phyloP scores from a whole-genome alignment of 2,888 invertebrate species.

The Dicyrtomina minuta region DNA sequence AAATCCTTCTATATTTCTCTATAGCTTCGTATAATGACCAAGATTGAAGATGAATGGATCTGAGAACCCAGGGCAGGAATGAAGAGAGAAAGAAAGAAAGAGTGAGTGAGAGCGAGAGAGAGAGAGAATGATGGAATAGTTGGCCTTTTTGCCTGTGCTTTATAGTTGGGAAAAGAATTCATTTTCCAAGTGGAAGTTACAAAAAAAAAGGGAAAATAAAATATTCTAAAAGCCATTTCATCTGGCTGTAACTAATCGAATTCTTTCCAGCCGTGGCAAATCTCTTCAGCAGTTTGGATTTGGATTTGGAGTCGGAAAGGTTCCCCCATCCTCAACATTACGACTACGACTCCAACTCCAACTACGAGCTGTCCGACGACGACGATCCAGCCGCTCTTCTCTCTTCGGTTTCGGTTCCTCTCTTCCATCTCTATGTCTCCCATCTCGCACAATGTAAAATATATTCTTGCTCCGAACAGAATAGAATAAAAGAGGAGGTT shows the following conservation, averaged over 20 bases:
- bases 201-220: conserved; percentile 33
- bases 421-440: too few relatives aligned
- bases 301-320: conserved; percentile 13
- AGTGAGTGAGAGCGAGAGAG: conserved; percentile 10
- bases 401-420: neutral
- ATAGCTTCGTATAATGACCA: neutral
- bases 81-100: neutral
- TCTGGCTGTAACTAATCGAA: conserved; percentile 50
- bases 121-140: conserved; percentile 23
- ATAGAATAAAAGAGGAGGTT: too few relatives aligned
- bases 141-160: conserved; percentile 16
- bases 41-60: conserved; percentile 11
- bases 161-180: conserved; percentile 27
- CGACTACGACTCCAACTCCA: too few relatives aligned
- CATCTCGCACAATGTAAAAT: neutral
- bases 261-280: conserved; percentile 49
- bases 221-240: conserved; percentile 46
- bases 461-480: too few relatives aligned
- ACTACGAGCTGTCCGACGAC: neutral
- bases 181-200: conserved; percentile 27
- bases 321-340: conserved; percentile 30
- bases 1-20: neutral
- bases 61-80: conserved; percentile 12
- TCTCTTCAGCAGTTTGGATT: conserved; percentile 40
- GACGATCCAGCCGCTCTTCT: neutral